phyloP scores from a whole-genome alignment of 1,140 invertebrate species.

The Chelonus insularis region DNA sequence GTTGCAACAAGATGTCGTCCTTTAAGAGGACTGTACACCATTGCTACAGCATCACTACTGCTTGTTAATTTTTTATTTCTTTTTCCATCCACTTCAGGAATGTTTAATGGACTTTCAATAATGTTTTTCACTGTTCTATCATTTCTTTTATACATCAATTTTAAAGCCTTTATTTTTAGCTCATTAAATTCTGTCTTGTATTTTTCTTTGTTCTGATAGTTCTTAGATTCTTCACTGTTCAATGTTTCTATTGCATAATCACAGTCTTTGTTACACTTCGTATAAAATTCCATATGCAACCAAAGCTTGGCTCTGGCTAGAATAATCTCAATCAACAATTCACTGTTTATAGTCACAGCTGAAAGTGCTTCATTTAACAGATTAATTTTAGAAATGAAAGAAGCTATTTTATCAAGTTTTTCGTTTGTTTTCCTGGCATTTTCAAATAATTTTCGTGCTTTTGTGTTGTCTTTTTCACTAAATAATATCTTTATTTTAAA shows the following conservation, averaged over 20 bases:
- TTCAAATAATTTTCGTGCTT: slow-evolving; percentile 35
- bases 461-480: slow-evolving; percentile 40
- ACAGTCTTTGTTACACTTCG: slow-evolving; percentile 41
- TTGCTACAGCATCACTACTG: slow-evolving; percentile 46
- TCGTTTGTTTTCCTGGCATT: not conserved
- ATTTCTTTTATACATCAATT: slow-evolving; percentile 19
- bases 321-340: slow-evolving; percentile 39
- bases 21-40: slow-evolving; percentile 35
- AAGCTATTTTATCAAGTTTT: slow-evolving; percentile 1
- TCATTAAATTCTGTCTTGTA: slow-evolving; percentile 38
- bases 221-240: slow-evolving; percentile 24
- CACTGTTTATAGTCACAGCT: slow-evolving; percentile 30
- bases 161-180: slow-evolving; percentile 41
- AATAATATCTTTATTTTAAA: slow-evolving; percentile 37
- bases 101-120: slow-evolving; percentile 8
- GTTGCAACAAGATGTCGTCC: slow-evolving; percentile 51
- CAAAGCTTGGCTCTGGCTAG: slow-evolving; percentile 36
- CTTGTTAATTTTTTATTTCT: slow-evolving; percentile 38
- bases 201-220: slow-evolving; percentile 33
- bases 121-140: not conserved
- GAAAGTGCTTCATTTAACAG: slow-evolving; percentile 45
- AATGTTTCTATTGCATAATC: slow-evolving; percentile 37
- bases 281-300: slow-evolving; percentile 35
- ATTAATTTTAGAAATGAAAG: slow-evolving; percentile 19
- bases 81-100: slow-evolving; percentile 43